Evolutionary conservation across 2,113 vertebrate species (phyloP).

Genomic region (Isichthys henryi): DNA sequence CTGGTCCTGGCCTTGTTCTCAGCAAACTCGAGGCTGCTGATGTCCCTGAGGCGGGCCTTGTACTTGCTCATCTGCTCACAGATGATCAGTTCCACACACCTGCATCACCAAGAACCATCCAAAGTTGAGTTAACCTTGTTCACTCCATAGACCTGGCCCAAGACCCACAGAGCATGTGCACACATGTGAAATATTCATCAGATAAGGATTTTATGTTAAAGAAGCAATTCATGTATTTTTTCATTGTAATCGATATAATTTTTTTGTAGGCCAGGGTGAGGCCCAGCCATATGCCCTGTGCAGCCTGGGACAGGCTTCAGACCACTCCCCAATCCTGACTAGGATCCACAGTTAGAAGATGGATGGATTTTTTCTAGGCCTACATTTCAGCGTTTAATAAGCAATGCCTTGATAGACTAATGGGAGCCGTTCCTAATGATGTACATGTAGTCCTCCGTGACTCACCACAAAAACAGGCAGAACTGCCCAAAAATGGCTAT

Average conservation of each 20-base stretch:
- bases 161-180: not conserved
- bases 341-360: not conserved
- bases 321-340: not conserved
- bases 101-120: constrained; percentile 34
- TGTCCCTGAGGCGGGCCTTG: constrained; percentile 88
- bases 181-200: not conserved
- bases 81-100: constrained; percentile 90
- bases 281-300: not conserved
- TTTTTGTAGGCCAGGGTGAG: not conserved
- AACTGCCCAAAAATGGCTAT: not conserved
- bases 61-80: constrained; percentile 98
- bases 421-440: not conserved
- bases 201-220: not conserved
- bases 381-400: not conserved
- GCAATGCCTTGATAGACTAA: not conserved
- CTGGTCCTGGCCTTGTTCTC: constrained; percentile 94
- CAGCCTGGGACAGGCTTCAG: not conserved
- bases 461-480: not conserved
- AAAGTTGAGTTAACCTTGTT: not conserved
- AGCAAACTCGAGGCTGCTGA: constrained; percentile 91
- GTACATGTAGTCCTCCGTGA: not conserved
- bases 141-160: not conserved
- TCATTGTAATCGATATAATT: not conserved
- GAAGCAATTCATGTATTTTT: not conserved
- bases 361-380: not conserved